Evolutionary conservation across 92 coral and sea anemone species (phyloP).

Genomic region (Phenganax subtilis): DNA sequence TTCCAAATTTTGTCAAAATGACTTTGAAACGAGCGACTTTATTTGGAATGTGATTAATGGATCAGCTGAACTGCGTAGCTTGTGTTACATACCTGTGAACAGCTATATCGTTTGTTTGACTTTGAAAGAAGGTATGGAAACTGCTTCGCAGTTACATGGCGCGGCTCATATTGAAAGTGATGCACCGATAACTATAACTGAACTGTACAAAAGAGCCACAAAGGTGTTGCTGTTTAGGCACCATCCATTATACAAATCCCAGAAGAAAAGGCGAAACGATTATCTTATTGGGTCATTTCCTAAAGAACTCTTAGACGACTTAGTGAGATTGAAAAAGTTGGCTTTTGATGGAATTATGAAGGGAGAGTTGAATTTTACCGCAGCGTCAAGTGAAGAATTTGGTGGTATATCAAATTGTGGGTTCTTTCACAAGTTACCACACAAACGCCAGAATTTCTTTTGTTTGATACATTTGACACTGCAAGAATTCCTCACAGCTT

Average conservation of each 20-base stretch:
- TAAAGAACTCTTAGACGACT: not conserved
- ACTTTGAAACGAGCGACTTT: not conserved
- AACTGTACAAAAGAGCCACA: constrained; percentile 19
- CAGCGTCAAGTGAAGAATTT: not conserved
- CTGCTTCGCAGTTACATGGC: not conserved
- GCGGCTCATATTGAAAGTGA: not conserved
- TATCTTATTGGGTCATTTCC: not conserved
- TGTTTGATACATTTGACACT: constrained; percentile 47
- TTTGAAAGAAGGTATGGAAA: not conserved
- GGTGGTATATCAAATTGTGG: not conserved
- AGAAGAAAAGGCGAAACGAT: not conserved
- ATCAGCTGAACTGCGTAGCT: not conserved
- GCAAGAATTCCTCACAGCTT: constrained; percentile 46
- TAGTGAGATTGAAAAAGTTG: constrained; percentile 23
- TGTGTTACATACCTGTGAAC: constrained; percentile 27
- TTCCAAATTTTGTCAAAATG: not conserved
- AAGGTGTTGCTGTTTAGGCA: constrained; percentile 23
- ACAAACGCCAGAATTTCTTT: constrained; percentile 17
- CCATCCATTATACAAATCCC: not conserved
- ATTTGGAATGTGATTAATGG: not conserved
- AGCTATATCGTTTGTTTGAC: constrained; percentile 33
- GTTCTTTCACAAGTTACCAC: constrained; percentile 36
- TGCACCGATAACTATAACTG: constrained; percentile 28
- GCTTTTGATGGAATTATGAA: constrained; percentile 38
- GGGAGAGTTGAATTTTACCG: constrained; percentile 31